Evolutionary conservation across 2,113 vertebrate species (phyloP).

Genomic region (Mellivora capensis): DNA sequence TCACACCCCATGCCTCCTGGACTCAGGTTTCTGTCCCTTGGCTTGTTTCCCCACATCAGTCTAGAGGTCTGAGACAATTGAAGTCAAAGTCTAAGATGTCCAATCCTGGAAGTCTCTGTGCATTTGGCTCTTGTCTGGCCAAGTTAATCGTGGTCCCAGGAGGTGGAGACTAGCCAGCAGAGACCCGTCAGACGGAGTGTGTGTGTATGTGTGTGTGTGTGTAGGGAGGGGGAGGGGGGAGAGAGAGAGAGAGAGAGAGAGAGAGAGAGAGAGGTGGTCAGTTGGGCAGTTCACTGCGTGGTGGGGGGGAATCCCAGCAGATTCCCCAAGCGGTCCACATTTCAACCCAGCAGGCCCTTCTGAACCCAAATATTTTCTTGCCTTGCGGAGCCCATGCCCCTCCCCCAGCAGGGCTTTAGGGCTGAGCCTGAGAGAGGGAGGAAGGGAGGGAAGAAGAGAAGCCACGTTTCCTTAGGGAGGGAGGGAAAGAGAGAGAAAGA

Average conservation of each 20-base stretch:
- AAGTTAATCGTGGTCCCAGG: neutral
- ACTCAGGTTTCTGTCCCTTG: neutral
- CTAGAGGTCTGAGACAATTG: neutral
- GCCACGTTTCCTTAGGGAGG: slow-evolving; percentile 68
- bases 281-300: neutral
- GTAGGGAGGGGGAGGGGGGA: neutral
- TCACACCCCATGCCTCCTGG: neutral
- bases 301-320: neutral
- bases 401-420: slow-evolving; percentile 5
- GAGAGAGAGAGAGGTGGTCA: neutral
- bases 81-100: neutral
- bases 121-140: neutral
- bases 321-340: neutral
- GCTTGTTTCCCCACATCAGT: neutral
- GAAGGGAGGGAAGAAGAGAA: slow-evolving; percentile 4
- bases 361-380: slow-evolving; percentile 37
- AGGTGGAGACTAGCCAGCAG: neutral
- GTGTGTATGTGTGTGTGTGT: neutral
- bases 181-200: neutral
- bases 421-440: slow-evolving; percentile 18
- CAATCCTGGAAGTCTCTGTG: neutral
- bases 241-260: neutral
- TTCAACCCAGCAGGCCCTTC: neutral
- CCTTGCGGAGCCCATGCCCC: neutral
- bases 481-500: neutral